A percentile compares a stretch with the other conserved stretches of the same genome.
Evolutionary conservation across 2,888 invertebrate species (phyloP).

Genomic region (Eurytoma californica): DNA sequence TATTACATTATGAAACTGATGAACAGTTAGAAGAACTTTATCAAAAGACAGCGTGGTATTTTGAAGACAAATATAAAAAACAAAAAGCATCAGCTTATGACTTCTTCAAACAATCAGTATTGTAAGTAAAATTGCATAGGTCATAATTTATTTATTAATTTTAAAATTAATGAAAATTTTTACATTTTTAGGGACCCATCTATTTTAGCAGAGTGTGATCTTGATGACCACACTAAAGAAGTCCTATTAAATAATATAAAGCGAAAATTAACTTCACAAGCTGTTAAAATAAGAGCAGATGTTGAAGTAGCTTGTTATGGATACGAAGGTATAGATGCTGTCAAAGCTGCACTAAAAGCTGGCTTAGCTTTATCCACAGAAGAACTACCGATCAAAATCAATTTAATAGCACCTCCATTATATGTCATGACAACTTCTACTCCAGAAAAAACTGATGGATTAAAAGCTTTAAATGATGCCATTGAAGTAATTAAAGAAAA

Average conservation of each 20-base stretch:
- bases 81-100: conserved; percentile 97
- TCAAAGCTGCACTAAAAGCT: conserved; percentile 92
- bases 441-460: conserved; percentile 94
- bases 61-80: conserved; percentile 97
- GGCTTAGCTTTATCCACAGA: conserved; percentile 94
- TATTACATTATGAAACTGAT: conserved; percentile 92
- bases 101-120: conserved; percentile 98
- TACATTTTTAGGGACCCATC: conserved; percentile 86
- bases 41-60: conserved; percentile 97
- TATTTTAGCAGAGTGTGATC: conserved; percentile 95
- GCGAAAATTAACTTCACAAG: conserved; percentile 96
- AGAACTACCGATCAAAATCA: conserved; percentile 97
- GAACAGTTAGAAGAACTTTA: conserved; percentile 96
- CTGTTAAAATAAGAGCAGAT: conserved; percentile 95
- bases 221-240: conserved; percentile 94
- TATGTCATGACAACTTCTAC: conserved; percentile 99
- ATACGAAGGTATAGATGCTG: conserved; percentile 99
- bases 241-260: conserved; percentile 95
- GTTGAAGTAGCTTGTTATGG: conserved; percentile 96
- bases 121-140: conserved; percentile 79
- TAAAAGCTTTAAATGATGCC: conserved; percentile 92
- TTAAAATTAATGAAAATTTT: conserved; percentile 24
- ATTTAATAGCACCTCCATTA: conserved; percentile 97
- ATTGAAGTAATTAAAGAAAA: conserved; percentile 90
- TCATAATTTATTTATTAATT: conserved; percentile 23